phyloP scores from a whole-genome alignment of 2,113 vertebrate species.

The Hemiprocne comata region DNA sequence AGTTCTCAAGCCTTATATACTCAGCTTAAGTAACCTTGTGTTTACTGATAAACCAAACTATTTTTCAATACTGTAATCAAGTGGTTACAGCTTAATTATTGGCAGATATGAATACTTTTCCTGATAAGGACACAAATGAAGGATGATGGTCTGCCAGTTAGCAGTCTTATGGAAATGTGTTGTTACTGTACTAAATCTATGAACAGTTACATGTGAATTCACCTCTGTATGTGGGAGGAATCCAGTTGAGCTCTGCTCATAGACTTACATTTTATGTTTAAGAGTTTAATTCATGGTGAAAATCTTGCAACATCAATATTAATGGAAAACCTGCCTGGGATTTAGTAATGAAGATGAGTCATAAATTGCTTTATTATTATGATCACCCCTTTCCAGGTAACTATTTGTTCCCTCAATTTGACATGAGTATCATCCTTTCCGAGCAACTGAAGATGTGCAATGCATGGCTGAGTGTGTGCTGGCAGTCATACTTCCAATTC shows the following conservation, averaged over 20 bases:
- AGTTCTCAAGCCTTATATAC: neutral
- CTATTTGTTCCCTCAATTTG: neutral
- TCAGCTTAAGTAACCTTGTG: neutral
- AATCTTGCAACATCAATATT: neutral
- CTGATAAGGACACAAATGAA: neutral
- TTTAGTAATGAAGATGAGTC: conserved; percentile 1
- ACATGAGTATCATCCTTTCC: neutral
- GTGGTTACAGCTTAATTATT: conserved; percentile 17
- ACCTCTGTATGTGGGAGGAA: neutral
- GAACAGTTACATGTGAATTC: neutral
- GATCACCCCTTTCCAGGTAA: neutral
- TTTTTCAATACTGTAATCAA: conserved; percentile 5
- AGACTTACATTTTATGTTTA: neutral
- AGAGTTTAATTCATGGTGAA: conserved; percentile 4
- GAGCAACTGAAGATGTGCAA: neutral
- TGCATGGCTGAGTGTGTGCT: neutral
- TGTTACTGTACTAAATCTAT: neutral
- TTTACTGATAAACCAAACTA: neutral
- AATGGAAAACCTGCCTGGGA: neutral
- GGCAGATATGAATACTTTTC: neutral
- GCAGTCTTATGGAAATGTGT: neutral
- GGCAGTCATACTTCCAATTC: neutral
- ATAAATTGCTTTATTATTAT: neutral
- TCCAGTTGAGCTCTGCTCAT: neutral
- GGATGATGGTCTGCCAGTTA: neutral